Conservation (phyloP, 2,113 vertebrate species). For the Alosa alosa region DNA sequence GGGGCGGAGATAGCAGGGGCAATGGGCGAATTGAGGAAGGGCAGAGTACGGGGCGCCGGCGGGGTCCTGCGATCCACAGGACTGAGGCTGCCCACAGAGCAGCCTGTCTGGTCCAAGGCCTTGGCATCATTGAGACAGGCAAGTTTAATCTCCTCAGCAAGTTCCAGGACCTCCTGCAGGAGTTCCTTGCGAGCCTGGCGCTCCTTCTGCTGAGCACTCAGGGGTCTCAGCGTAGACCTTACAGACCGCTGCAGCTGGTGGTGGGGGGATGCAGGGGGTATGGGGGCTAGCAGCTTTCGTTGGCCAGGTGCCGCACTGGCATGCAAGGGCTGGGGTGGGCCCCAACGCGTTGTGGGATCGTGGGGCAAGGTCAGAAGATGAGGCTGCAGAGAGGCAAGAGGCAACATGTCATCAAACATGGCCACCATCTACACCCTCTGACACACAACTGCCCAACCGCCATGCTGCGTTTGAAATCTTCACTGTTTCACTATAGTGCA, state of each 20-base stretch:
- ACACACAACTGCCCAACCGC: no score
- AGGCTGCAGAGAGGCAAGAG: neutral
- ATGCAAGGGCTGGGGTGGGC: neutral
- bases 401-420: neutral
- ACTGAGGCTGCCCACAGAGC: no score
- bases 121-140: neutral
- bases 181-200: neutral
- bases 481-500: no score
- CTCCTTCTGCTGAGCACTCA: neutral
- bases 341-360: neutral
- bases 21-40: no score
- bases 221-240: neutral
- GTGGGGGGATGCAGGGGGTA: neutral
- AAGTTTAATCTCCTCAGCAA: neutral
- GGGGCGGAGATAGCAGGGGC: no score
- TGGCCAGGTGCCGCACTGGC: neutral
- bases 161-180: neutral
- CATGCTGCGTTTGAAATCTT: no score
- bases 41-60: no score
- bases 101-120: no score
- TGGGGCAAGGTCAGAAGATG: neutral
- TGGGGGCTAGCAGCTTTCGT: neutral
- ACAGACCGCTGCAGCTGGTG: neutral
- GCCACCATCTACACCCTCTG: no score
- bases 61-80: no score